Evolutionary conservation across 2,797 vertebrate species (phyloP), one percentile per base, ranked within the genome.

Genomic region (Erpetoichthys calabaricus): DNA sequence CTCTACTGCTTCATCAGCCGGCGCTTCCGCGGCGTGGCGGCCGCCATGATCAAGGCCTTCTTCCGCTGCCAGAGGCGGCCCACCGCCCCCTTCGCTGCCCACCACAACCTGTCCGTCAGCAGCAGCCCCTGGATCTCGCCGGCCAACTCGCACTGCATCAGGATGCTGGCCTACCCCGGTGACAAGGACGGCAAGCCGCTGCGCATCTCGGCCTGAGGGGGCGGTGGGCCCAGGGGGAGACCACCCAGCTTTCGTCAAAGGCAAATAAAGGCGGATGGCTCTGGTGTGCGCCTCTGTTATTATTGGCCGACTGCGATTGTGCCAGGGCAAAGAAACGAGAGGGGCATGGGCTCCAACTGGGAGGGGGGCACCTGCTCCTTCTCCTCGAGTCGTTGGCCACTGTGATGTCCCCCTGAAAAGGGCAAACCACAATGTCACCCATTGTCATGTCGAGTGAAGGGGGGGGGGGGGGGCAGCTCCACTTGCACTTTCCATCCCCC

Each of bases 41-140:
- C 90, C 44, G 88, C 84, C 3, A 91, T 89, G 0, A 78, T 98
- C 62, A 88, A 89, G 64, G 89, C 91, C 62, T 86, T 93, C 68
- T 87, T 88, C 70, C 92, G 89, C 70, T 85, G 89, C 63, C 87
- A 91, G 75, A 89, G 91, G 70, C 86, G 90, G 0, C 85, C 87
- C 0, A 74, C 79, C 0, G 76, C 78, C 4, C 90, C 89, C 3
- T 93, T 94, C 78, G 92, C 95, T 50, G 91, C 92, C 64, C 89
- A 91, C 70, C 92, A 95, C 79, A 97, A 92, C 74, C 92, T 97
- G 76, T 98, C 94, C 60, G 93, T 96, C 80, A 97, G 93, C 1
- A 98, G 94, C 82, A 98, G 94, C 64, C 94, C 94, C 7, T 96
- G 94, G 92, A 94, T 98, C 81, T 97, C 94, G 1, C 92, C 94